Conservation (phyloP, 2,888 invertebrate genomes). For the Limnephilus marmoratus region DNA sequence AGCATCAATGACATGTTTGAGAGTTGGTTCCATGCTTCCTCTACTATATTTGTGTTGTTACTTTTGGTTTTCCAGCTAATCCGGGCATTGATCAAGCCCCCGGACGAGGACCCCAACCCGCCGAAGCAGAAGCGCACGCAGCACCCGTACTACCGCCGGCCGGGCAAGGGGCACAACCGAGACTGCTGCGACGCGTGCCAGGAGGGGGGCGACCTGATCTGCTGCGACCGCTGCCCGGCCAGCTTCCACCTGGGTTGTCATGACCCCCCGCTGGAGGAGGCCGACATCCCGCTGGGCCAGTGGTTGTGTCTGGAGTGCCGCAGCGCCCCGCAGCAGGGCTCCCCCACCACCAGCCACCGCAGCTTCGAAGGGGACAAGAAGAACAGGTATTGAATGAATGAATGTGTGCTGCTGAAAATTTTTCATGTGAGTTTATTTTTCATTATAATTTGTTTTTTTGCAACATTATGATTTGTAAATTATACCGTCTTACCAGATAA, state of each 20-base stretch:
- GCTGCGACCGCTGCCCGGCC: slow-evolving; percentile 96
- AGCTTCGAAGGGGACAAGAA: slow-evolving; percentile 71
- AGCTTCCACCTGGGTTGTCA: slow-evolving; percentile 98
- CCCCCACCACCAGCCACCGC: slow-evolving; percentile 70
- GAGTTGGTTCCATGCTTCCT: too few relatives aligned
- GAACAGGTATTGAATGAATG: slow-evolving; percentile 69
- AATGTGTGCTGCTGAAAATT: too few relatives aligned
- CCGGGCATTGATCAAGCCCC: slow-evolving; percentile 91
- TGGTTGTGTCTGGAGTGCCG: slow-evolving; percentile 94
- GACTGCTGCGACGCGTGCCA: slow-evolving; percentile 96
- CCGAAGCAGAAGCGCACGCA: slow-evolving; percentile 81
- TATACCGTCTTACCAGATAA: too few relatives aligned
- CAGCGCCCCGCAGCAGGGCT: slow-evolving; percentile 73
- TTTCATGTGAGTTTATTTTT: too few relatives aligned
- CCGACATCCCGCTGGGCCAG: slow-evolving; percentile 92
- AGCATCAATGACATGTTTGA: too few relatives aligned
- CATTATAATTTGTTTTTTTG: too few relatives aligned
- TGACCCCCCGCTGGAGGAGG: slow-evolving; percentile 94
- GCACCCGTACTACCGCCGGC: slow-evolving; percentile 90
- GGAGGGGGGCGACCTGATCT: slow-evolving; percentile 96
- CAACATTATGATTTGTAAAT: too few relatives aligned
- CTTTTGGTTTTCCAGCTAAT: slow-evolving; percentile 83
- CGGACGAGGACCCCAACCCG: slow-evolving; percentile 83
- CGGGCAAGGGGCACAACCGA: slow-evolving; percentile 93
- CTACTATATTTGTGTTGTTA: background rate